Conservation (phyloP, 2,797 vertebrate genomes). For the Pogoniulus pusillus region DNA sequence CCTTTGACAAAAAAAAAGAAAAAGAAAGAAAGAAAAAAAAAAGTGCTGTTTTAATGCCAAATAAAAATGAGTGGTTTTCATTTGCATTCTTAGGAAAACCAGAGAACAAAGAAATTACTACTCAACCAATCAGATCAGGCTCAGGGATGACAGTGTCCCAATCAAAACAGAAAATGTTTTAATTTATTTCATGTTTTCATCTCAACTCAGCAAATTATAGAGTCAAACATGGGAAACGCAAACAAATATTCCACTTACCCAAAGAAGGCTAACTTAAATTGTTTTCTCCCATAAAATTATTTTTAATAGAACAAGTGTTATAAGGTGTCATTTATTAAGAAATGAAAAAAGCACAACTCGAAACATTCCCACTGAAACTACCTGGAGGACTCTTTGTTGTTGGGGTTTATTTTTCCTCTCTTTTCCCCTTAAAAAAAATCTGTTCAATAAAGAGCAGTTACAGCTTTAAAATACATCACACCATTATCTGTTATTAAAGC, state of each 20-base stretch:
- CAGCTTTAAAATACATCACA: constrained; percentile 34
- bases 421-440: not conserved
- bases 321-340: not conserved
- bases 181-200: constrained; percentile 72
- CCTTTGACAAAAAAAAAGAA: constrained; percentile 77
- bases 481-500: constrained; percentile 32
- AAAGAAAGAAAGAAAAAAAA: constrained; percentile 69
- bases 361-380: constrained; percentile 30
- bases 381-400: constrained; percentile 15
- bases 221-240: constrained; percentile 67
- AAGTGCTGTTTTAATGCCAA: constrained; percentile 79
- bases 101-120: constrained; percentile 83
- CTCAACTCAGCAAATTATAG: constrained; percentile 67
- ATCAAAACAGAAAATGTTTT: constrained; percentile 78
- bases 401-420: no score
- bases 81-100: constrained; percentile 82
- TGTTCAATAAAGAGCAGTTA: constrained; percentile 18
- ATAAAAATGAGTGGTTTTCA: constrained; percentile 81
- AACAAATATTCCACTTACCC: constrained; percentile 57
- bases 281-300: constrained; percentile 15
- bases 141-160: constrained; percentile 74
- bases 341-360: not conserved
- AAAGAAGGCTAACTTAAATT: not conserved
- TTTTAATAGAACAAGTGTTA: constrained; percentile 2
- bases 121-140: constrained; percentile 77